A percentile compares a stretch with the other conserved stretches of the same genome.
These are phyloP conservation scores for Lamprologus sp. DNA, from an alignment of 2,113 vertebrate genomes.

Conservation along the genomic window DNA sequence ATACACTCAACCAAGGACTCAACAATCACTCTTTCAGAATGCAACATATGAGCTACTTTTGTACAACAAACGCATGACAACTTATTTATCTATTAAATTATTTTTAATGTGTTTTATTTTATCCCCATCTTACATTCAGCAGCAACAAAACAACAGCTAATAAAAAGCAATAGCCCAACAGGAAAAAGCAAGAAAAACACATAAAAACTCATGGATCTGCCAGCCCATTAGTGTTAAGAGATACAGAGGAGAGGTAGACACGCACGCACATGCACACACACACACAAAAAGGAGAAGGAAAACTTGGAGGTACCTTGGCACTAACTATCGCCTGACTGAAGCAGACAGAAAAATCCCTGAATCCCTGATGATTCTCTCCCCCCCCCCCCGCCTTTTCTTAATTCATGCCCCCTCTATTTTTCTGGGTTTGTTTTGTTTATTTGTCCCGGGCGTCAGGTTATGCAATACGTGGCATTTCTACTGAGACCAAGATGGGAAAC, in stretches of 20 bases:
- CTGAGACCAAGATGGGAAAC: background rate
- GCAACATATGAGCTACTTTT: background rate
- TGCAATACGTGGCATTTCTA: constrained; percentile 45
- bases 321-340: background rate
- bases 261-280: background rate
- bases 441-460: constrained; percentile 31
- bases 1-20: background rate
- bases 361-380: background rate
- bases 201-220: background rate
- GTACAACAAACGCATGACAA: background rate
- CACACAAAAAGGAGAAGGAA: background rate
- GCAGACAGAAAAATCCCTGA: background rate
- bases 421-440: constrained; percentile 13
- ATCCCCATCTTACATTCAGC: background rate
- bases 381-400: accelerated
- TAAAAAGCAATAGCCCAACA: background rate
- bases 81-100: background rate
- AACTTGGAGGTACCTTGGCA: background rate
- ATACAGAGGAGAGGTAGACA: background rate
- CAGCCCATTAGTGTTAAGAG: background rate
- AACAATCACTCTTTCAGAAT: background rate
- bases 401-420: background rate
- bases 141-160: background rate
- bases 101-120: background rate
- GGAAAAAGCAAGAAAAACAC: background rate